Evolutionary conservation across 2,888 invertebrate species (phyloP), one percentile per base, ranked within the genome.

Genomic region (Notodonta dromedarius): DNA sequence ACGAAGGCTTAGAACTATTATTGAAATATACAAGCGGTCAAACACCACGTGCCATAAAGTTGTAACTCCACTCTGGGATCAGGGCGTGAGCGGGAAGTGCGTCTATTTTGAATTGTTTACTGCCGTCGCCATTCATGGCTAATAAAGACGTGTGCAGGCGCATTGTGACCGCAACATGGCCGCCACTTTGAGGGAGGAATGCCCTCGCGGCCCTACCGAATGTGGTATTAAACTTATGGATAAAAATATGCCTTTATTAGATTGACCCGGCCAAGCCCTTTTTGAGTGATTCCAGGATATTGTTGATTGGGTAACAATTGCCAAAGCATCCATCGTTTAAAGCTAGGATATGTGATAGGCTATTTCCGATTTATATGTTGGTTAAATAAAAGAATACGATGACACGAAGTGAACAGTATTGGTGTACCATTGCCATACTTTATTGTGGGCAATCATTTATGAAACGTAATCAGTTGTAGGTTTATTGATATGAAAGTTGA

Each of bases 31-130:
- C 14, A 14, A 32, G 13, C 5, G 35, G 53, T 32, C 53, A 13
- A 73, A 63, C 52, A 57, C 71, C 74, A 74, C 69, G 69, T 71
- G 71, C 61, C 56, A 56, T 67, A 65, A 61, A 61, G 59, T 66
- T 60, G 74, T 65, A 67, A 66, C 66, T 71, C 67, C 66, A 70
- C 58, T 69, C 60, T 59, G 56, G 66, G 62, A 56, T 65, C 55
- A 61, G 53, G 53, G 65, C 69, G 63, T 66, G 56, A 76, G 73
- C 75, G 77, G 80, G 80, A 79, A 81, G 77, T 73, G 69, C 74
- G 80, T 86, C 89, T 88, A 88, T 89, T 90, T 88, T 78, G 83
- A 88, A 87, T 85, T 85, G 84, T 88, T 89, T 88, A 88, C 82
- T 79, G 78, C 78, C 79, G 73, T 76, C 78, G 77, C 87, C 85